Evolutionary conservation across 2,888 invertebrate genomes (phyloP).

Genomic region (Nomada lathburiana): DNA sequence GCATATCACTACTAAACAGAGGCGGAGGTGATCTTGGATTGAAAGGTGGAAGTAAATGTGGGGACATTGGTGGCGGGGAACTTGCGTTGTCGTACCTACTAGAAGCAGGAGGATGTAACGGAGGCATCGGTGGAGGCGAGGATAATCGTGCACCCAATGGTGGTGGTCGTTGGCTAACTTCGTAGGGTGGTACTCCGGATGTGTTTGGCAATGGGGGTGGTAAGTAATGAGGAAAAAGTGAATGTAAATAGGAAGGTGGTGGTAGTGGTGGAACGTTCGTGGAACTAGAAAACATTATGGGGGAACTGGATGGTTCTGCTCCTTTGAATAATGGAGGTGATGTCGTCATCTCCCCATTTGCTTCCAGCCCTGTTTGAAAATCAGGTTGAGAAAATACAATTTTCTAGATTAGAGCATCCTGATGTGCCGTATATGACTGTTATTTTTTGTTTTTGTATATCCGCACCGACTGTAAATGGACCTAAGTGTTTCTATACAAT

Average conservation of each 20-base stretch:
- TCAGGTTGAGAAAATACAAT: constrained; percentile 59
- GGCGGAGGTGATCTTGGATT: constrained; percentile 80
- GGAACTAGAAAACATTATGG: constrained; percentile 85
- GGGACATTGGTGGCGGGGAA: constrained; percentile 79
- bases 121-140: constrained; percentile 87
- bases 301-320: constrained; percentile 82
- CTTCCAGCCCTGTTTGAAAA: constrained; percentile 84
- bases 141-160: constrained; percentile 83
- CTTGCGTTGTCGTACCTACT: constrained; percentile 74
- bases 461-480: constrained; percentile 33
- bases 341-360: constrained; percentile 85
- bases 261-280: constrained; percentile 85
- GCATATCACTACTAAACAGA: constrained; percentile 81
- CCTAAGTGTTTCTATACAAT: constrained; percentile 7
- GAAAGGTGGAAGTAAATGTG: constrained; percentile 78
- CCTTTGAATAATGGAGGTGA: constrained; percentile 84
- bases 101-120: constrained; percentile 85
- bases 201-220: constrained; percentile 86
- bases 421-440: not conserved
- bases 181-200: constrained; percentile 79
- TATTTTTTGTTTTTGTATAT: not conserved
- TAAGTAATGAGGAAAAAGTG: constrained; percentile 87
- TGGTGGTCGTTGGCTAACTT: constrained; percentile 84
- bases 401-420: constrained; percentile 22
- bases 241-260: constrained; percentile 84